phyloP scores from a whole-genome alignment of 2,113 vertebrate species.

The Zosterops lateralis region DNA sequence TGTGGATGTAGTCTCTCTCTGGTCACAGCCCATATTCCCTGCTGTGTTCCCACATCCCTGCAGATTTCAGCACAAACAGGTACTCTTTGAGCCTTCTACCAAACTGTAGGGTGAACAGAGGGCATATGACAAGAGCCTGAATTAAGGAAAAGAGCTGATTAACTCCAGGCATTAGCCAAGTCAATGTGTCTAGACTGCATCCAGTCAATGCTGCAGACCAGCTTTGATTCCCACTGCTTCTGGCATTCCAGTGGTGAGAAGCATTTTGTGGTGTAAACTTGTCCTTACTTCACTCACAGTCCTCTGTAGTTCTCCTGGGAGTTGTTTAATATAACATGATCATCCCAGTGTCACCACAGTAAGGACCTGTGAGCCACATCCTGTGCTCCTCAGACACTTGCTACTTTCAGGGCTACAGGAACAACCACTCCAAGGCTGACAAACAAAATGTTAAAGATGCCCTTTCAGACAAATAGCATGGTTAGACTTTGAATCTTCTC shows the following conservation, averaged over 20 bases:
- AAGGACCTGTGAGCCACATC: slow-evolving; percentile 7
- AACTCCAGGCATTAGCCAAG: not conserved
- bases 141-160: not conserved
- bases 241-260: slow-evolving; percentile 12
- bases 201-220: not conserved
- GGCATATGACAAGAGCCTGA: not conserved
- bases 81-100: not conserved
- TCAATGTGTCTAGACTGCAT: not conserved
- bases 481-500: not conserved
- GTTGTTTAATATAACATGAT: not conserved
- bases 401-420: not conserved
- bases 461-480: not conserved
- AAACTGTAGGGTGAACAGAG: not conserved
- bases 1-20: not conserved
- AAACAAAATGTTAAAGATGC: not conserved
- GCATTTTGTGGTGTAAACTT: not conserved
- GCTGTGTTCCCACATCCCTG: not conserved
- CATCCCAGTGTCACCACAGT: not conserved
- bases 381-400: not conserved
- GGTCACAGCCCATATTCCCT: not conserved
- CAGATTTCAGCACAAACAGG: not conserved
- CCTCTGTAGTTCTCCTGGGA: not conserved
- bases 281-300: not conserved
- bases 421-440: not conserved
- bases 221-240: slow-evolving; percentile 8